Evolutionary conservation across 2,888 invertebrate species (phyloP).

Genomic region (Lepidochrysops patricia): DNA sequence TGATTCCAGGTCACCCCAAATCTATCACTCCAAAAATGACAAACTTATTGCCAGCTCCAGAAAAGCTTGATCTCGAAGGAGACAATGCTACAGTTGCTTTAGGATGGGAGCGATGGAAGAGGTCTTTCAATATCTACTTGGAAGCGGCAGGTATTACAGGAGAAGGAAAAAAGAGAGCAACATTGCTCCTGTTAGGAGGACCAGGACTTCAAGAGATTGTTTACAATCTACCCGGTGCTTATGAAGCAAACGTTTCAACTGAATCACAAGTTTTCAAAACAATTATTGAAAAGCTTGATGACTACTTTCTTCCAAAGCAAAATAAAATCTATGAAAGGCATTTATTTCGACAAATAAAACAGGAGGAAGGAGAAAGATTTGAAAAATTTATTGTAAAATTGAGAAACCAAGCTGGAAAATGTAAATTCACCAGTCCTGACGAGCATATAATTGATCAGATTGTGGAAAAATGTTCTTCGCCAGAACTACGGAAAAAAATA

Average conservation of each 20-base stretch:
- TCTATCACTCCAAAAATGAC: no score
- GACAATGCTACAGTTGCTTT: no score
- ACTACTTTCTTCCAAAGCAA: conserved; percentile 22
- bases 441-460: conserved; percentile 27
- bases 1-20: no score
- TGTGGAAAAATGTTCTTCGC: conserved; percentile 22
- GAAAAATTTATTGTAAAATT: conserved; percentile 24
- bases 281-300: no score
- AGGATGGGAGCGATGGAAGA: conserved; percentile 16
- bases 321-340: conserved; percentile 23
- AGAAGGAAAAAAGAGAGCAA: conserved; percentile 20
- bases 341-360: conserved; percentile 21
- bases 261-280: no score
- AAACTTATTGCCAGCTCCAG: no score
- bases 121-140: conserved; percentile 21
- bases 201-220: conserved; percentile 20
- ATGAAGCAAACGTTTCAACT: no score
- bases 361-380: conserved; percentile 25
- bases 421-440: conserved; percentile 21
- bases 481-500: conserved; percentile 24
- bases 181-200: conserved; percentile 20
- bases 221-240: conserved; percentile 17
- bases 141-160: conserved; percentile 19
- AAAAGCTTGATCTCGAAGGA: no score
- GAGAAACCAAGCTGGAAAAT: conserved; percentile 25